Base-by-base conservation (phyloP, 2,113 vertebrate species). In the Mustela lutreola region DNA sequence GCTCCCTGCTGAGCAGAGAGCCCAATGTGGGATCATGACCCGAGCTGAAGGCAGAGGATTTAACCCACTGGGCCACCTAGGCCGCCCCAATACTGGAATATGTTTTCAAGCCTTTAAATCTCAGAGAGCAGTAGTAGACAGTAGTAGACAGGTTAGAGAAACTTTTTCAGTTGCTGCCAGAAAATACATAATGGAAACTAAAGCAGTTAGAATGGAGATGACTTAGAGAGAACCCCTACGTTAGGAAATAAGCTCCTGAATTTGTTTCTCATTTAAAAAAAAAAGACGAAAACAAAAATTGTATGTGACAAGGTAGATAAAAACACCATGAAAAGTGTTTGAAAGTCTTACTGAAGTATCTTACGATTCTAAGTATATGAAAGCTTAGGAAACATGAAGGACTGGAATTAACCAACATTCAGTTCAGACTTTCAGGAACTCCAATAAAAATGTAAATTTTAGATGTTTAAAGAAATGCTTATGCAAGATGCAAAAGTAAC, bases 341-440 rank as follows among this genome's bases (percentile, higher is more conserved):
- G 50, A 78, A 85, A 78, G 11, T 89, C 18, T 79, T 15, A 89
- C 50, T 63, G 56, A 94, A 96, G 93, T 80, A 48, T 16, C 67
- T 90, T 73, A 62, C 56, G 39, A 95, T 90, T 60, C 36, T 91
- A 78, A 91, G 19, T 45, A 56, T n/a, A 33, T 79, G 50, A 91
- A 87, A 79, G 19, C 15, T 91, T 79, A 63, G 71, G 26, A 95
- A 97, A 96, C 14, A 93, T 7, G 26, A 89, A 82, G 19, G 65
- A 75, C 5, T 73, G 83, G 12, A 94, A 33, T 33, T 75, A 82
- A 86, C 6, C 36, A 70, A 80, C 7, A 58, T 65, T 60, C 36
- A 60, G 10, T 89, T 92, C 28, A 78, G 26, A 81, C 31, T 92
- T 97, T 11, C n/a, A 78, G 58, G 11, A 81, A 70, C 83, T 71